Percentiles rank a stretch among this genome's conserved stretches.
Evolutionary conservation across 2,797 vertebrate genomes (phyloP).

Genomic region (Tarsius wallacei): DNA sequence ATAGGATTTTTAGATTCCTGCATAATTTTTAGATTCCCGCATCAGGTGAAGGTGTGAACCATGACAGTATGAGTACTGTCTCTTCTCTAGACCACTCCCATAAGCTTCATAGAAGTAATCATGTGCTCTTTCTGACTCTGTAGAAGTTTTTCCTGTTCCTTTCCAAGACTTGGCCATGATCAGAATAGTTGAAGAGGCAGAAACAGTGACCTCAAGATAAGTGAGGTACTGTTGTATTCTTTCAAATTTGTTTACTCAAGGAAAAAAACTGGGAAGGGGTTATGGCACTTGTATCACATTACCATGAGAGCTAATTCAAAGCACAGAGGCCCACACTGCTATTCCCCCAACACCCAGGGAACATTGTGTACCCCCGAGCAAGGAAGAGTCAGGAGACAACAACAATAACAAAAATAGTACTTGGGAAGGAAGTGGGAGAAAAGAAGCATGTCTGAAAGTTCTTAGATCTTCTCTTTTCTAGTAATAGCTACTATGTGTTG

Average conservation of each 20-base stretch:
- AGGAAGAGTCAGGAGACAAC: neutral
- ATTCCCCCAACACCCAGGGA: neutral
- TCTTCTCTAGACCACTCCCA: neutral
- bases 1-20: too few relatives aligned
- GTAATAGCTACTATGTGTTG: neutral
- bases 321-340: neutral
- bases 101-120: neutral
- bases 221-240: slow-evolving; percentile 40
- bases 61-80: neutral
- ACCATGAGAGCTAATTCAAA: slow-evolving; percentile 76
- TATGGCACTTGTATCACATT: neutral
- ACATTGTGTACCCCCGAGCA: neutral
- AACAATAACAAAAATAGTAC: neutral
- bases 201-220: slow-evolving; percentile 48
- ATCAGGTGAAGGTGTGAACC: neutral
- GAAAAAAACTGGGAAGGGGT: slow-evolving; percentile 18
- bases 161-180: slow-evolving; percentile 50
- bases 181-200: slow-evolving; percentile 60
- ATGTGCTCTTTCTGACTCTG: neutral
- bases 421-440: neutral
- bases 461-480: neutral
- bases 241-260: slow-evolving; percentile 68
- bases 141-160: slow-evolving; percentile 7
- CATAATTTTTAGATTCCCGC: neutral
- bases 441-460: neutral